These are phyloP conservation scores for Sycophila sp. DNA, from an alignment of 1,140 invertebrate species.

Conservation along the genomic window DNA sequence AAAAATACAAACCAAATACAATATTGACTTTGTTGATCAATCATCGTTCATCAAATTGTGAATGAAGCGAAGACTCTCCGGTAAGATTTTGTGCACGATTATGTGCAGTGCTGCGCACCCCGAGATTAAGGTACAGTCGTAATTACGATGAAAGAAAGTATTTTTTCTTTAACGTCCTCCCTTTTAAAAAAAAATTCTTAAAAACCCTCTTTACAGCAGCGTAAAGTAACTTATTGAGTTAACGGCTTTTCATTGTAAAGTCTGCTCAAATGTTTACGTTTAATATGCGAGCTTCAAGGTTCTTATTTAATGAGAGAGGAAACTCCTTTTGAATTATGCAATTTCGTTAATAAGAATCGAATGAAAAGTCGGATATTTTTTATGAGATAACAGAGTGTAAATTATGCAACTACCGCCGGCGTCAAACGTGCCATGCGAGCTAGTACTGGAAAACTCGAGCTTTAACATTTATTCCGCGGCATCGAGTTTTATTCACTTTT, in stretches of 20 bases:
- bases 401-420: slow-evolving; percentile 10
- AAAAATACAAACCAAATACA: too few relatives aligned
- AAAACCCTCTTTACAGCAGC: not conserved
- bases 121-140: too few relatives aligned
- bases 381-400: slow-evolving; percentile 8
- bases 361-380: slow-evolving; percentile 6
- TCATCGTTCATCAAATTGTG: too few relatives aligned
- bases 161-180: too few relatives aligned
- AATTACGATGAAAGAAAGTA: too few relatives aligned
- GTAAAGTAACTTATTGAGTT: not conserved
- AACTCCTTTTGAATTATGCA: slow-evolving; percentile 17
- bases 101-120: too few relatives aligned
- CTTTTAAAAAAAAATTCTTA: too few relatives aligned
- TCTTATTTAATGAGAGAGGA: slow-evolving; percentile 24
- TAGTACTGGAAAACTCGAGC: too few relatives aligned
- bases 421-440: too few relatives aligned
- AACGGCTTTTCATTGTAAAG: not conserved
- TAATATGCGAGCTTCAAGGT: slow-evolving; percentile 19
- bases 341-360: slow-evolving; percentile 8
- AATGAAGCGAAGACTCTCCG: too few relatives aligned
- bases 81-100: too few relatives aligned
- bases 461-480: not conserved
- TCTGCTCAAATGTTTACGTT: slow-evolving; percentile 2
- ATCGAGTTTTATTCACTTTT: not conserved
- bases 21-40: too few relatives aligned